A percentile compares a stretch with the other conserved stretches of the same genome.
Evolutionary conservation across 1,140 invertebrate genomes (phyloP).

Genomic region (Ruditapes philippinarum): DNA sequence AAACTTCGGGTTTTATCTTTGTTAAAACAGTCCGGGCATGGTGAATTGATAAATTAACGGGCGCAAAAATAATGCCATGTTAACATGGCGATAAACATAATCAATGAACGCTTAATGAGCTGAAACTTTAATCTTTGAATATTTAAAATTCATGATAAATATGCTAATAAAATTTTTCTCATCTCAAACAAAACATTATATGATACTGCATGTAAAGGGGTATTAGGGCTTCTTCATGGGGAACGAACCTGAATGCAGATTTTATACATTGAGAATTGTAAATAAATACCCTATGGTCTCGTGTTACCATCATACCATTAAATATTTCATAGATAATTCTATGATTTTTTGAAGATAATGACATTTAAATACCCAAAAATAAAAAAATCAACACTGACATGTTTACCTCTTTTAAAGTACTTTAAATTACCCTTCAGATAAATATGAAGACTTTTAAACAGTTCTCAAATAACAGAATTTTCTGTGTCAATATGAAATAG

Average conservation of each 20-base stretch:
- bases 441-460: too few relatives aligned
- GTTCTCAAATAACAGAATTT: too few relatives aligned
- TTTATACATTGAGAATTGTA: background rate
- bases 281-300: background rate
- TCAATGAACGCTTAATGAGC: conserved; percentile 10
- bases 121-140: background rate
- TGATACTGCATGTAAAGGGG: background rate
- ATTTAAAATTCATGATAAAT: conserved; percentile 24
- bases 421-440: too few relatives aligned
- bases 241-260: background rate
- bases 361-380: too few relatives aligned
- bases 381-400: too few relatives aligned
- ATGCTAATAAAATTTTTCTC: background rate
- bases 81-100: conserved; percentile 2
- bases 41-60: background rate
- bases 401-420: too few relatives aligned
- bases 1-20: too few relatives aligned
- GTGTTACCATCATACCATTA: background rate
- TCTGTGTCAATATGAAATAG: too few relatives aligned
- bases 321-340: too few relatives aligned
- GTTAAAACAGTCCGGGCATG: too few relatives aligned
- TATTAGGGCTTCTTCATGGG: conserved; percentile 5
- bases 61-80: background rate
- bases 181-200: background rate
- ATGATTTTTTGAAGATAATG: too few relatives aligned